Base-by-base conservation (phyloP, 2,888 invertebrate species). In the Caenorhabditis sulstoni region DNA sequence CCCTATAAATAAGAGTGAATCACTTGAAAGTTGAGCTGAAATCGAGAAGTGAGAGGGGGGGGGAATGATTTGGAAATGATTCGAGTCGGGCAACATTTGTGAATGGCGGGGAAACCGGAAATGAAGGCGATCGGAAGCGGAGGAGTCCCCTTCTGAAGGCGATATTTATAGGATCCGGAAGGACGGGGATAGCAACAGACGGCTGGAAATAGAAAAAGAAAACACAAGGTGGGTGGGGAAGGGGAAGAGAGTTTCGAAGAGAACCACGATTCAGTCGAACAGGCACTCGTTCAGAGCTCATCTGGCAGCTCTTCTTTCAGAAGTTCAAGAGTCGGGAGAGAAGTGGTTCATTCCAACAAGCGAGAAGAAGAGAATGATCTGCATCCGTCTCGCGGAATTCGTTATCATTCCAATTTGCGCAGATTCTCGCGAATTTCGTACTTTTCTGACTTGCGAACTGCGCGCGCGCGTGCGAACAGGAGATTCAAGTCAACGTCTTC, bases 1-100 rank as follows among this genome's bases (percentile, higher is more conserved):
- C n/a, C 59, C 52, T 61, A 61, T 44, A 71, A 71, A 71, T 71
- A 71, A 53, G 29, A 68, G 35, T 68, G 68, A 68, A 55, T 71
- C 70, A 70, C 18, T 14, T 35, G 59, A n/a, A 53, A 58, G 55
- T 62, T 39, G 29, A 55, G 55, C 55, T 55, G 55, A 55, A 50
- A 18, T 29, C 23, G 58, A 58, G 12, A 39, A 3, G 16, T 3
- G 50, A 50, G 12, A 23, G 1, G 22, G 50, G 58, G 50, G 68
- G 52, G 58, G 59, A 68, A 53, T 53, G 59, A 44, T 35, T 22
- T 37, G 70, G 49, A 52, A 52, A 41, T 18, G 29, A 45, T 16
- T 16, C 14, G 55, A 53, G 22, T 47, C 47, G 37, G 4, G 53
- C 47, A 62, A 47, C 50, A 29, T 53, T 50, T 45, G 50, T 64